Conservation (phyloP, 53 echinoderm and acorn worm genomes). For the Holothuria scabra region DNA sequence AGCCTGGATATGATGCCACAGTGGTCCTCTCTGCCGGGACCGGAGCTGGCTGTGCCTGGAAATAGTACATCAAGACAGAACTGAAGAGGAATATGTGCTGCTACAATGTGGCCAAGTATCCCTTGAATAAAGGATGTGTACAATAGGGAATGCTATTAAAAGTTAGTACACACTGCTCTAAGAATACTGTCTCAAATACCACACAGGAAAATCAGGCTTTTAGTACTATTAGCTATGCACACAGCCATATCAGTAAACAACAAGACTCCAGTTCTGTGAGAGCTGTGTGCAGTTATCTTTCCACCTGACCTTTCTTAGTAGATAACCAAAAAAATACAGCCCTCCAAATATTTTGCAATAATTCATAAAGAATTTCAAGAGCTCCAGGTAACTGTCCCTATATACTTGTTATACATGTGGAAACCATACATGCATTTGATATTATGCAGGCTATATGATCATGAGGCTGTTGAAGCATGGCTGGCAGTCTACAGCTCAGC, state of each 20-base stretch:
- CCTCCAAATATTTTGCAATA: constrained; percentile 8
- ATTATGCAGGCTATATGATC: constrained; percentile 33
- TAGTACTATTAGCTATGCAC: too few species aligned
- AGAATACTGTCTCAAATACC: too few species aligned
- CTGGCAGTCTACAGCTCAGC: constrained; percentile 1
- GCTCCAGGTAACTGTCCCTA: not conserved
- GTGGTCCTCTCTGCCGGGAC: constrained; percentile 42
- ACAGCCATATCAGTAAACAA: too few species aligned
- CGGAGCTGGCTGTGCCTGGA: constrained; percentile 31
- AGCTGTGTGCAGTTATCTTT: too few species aligned
- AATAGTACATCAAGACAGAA: constrained; percentile 40
- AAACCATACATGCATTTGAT: not conserved
- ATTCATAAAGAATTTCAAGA: constrained; percentile 39
- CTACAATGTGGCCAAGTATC: not conserved
- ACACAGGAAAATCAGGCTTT: too few species aligned
- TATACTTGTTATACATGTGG: too few species aligned
- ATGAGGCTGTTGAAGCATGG: not conserved
- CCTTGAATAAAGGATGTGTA: too few species aligned
- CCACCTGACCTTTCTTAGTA: constrained; percentile 14
- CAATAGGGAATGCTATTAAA: too few species aligned
- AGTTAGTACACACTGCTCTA: too few species aligned
- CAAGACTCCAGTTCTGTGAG: too few species aligned
- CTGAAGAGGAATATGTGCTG: not conserved
- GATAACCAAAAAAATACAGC: constrained; percentile 12
- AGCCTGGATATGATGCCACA: not conserved